phyloP scores from a whole-genome alignment of 2,888 invertebrate species.

The Pseudeuparius sepicola region DNA sequence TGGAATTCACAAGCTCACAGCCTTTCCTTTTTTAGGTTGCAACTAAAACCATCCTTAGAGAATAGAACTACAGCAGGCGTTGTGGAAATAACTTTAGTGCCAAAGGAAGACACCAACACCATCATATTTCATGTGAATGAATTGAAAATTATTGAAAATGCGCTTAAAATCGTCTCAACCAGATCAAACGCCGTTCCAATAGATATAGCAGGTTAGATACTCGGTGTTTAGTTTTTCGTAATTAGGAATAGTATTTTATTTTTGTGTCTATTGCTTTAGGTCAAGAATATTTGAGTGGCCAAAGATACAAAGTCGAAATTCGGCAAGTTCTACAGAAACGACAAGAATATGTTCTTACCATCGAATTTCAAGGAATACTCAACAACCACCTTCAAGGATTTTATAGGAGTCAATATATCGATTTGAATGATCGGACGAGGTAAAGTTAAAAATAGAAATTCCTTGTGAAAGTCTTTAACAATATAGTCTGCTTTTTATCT shows the following conservation, averaged over 20 bases:
- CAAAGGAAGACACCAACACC: conserved; percentile 36
- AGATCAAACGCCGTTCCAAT: too few relatives aligned
- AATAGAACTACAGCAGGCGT: conserved; percentile 41
- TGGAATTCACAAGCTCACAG: neutral
- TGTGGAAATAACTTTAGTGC: conserved; percentile 37
- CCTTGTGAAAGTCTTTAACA: too few relatives aligned
- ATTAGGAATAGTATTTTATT: conserved; percentile 4
- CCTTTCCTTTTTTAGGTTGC: conserved; percentile 29
- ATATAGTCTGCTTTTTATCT: too few relatives aligned
- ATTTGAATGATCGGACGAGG: conserved; percentile 23
- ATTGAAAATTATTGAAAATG: conserved; percentile 32
- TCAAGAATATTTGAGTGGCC: conserved; percentile 32
- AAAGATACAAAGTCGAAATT: conserved; percentile 37
- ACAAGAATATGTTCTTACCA: conserved; percentile 38
- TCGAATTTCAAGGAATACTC: conserved; percentile 45
- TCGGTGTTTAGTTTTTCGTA: too few relatives aligned
- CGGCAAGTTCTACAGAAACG: conserved; percentile 33
- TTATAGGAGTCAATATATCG: conserved; percentile 44
- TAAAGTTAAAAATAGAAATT: too few relatives aligned
- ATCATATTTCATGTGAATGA: conserved; percentile 40
- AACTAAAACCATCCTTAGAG: conserved; percentile 36
- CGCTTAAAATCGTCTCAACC: neutral
- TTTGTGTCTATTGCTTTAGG: neutral
- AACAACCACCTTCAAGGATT: conserved; percentile 49
- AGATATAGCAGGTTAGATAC: too few relatives aligned